A percentile compares a stretch with the other conserved stretches of the same genome.
phyloP scores from a whole-genome alignment of 2,888 invertebrate genomes.

The Neoscelio sp. region DNA sequence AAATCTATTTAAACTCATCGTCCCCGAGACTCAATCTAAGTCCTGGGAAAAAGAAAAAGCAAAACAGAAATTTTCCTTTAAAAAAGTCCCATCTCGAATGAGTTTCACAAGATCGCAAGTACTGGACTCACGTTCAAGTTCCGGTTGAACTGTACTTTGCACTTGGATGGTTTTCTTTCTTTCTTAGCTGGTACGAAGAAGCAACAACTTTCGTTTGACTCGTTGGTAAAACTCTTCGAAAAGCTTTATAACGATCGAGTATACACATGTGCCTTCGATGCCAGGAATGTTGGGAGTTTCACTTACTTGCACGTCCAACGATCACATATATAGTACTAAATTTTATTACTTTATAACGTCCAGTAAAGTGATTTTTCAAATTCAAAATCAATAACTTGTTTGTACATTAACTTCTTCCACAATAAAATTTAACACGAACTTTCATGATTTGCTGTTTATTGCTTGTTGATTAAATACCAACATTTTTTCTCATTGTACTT shows the following conservation, averaged over 20 bases:
- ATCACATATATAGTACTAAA: constrained; percentile 53
- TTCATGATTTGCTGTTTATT: no score
- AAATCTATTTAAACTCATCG: neutral
- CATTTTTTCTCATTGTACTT: no score
- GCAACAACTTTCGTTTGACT: constrained; percentile 66
- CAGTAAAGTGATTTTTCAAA: constrained; percentile 51
- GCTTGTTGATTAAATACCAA: no score
- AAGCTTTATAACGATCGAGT: constrained; percentile 67
- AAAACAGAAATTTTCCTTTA: constrained; percentile 5
- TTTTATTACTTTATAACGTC: constrained; percentile 57
- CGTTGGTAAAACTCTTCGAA: constrained; percentile 62
- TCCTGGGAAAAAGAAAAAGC: neutral
- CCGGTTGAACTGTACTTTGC: constrained; percentile 61
- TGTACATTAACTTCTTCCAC: constrained; percentile 8
- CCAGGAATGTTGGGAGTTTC: constrained; percentile 53
- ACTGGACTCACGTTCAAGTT: constrained; percentile 48
- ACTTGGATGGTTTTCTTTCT: constrained; percentile 51
- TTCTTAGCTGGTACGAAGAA: constrained; percentile 7
- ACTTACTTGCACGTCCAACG: constrained; percentile 55
- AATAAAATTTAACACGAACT: neutral
- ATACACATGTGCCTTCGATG: constrained; percentile 61
- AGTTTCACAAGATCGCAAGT: constrained; percentile 52
- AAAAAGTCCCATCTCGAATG: constrained; percentile 36
- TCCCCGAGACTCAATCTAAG: neutral
- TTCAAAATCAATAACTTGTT: constrained; percentile 53